Conservation (phyloP, 37 sponge, comb jelly and placozoan species). For the Theonella swinhoei region DNA sequence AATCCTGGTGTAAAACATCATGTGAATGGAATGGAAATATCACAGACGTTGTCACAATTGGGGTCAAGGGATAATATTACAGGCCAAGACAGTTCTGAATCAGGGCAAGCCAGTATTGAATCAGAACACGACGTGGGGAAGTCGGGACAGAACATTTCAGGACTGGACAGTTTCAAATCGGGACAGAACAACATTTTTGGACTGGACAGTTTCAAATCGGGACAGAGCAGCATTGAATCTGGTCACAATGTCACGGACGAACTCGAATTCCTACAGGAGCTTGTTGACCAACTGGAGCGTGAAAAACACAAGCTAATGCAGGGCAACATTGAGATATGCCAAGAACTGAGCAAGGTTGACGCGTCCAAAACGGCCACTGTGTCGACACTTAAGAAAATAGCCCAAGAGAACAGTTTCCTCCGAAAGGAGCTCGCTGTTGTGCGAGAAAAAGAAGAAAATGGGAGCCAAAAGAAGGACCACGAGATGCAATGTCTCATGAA, state of each 20-base stretch:
- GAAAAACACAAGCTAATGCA: slow-evolving; percentile 8
- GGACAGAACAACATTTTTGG: background rate
- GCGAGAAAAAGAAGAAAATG: slow-evolving; percentile 9
- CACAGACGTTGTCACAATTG: background rate
- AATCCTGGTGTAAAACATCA: too few species aligned
- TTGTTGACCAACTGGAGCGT: background rate
- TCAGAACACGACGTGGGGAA: too few species aligned
- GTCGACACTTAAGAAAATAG: background rate
- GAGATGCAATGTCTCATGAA: slow-evolving; percentile 30
- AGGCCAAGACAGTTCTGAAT: background rate
- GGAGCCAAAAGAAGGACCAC: slow-evolving; percentile 24
- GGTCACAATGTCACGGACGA: background rate
- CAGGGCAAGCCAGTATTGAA: background rate
- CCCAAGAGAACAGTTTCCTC: background rate
- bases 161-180: background rate
- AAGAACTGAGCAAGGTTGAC: background rate
- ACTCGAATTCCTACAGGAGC: background rate
- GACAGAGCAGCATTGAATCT: background rate
- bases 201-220: background rate
- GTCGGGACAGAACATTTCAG: too few species aligned
- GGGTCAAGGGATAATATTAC: background rate
- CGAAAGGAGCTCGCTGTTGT: background rate
- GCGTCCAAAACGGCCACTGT: background rate
- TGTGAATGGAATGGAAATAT: too few species aligned
- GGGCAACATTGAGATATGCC: background rate